These are phyloP conservation scores for Cephalopachus bancanus DNA, from an alignment of 2,797 vertebrate species.

Conservation along the genomic window DNA sequence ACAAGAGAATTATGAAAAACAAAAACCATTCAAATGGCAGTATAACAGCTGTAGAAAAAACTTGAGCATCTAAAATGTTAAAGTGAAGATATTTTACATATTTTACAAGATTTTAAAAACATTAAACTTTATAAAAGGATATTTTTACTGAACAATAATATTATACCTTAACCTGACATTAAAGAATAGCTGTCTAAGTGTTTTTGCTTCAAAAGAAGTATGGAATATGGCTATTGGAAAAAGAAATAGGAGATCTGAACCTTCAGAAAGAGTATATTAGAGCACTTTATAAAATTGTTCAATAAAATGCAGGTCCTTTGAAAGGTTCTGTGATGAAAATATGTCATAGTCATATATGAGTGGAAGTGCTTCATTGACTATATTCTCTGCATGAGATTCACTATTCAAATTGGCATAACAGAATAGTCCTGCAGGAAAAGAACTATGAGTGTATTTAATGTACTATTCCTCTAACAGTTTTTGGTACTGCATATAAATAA, in stretches of 20 bases:
- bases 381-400: background rate
- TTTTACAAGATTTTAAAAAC: background rate
- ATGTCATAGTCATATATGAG: background rate
- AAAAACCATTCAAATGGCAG: background rate
- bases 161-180: background rate
- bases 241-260: background rate
- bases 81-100: background rate
- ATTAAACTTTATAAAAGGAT: background rate
- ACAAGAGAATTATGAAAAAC: background rate
- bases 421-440: background rate
- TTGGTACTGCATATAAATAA: background rate
- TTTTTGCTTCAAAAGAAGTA: background rate
- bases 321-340: background rate
- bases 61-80: background rate
- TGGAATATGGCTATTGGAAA: background rate
- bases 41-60: background rate
- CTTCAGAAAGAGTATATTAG: background rate
- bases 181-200: background rate
- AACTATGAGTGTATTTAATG: background rate
- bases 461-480: background rate
- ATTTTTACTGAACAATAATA: background rate
- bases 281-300: background rate
- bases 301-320: background rate
- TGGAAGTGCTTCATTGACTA: background rate
- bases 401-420: background rate